A percentile compares a stretch with the other conserved stretches of the same genome.
phyloP scores from a whole-genome alignment of 2,888 invertebrate genomes.

The Eilema sororculum region DNA sequence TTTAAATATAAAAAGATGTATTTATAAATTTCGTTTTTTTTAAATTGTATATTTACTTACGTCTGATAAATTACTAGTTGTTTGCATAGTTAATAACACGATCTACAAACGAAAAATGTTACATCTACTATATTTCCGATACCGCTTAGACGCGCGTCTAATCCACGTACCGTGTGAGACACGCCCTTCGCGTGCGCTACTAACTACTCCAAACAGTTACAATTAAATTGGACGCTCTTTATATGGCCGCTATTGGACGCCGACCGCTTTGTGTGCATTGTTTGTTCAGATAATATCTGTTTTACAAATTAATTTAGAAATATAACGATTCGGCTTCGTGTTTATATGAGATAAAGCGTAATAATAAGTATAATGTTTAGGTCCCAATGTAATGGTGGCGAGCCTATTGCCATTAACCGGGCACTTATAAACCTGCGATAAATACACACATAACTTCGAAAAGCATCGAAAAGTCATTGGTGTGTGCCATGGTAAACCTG shows the following conservation, averaged over 20 bases:
- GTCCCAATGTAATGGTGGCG: no score
- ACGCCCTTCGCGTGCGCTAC: constrained; percentile 63
- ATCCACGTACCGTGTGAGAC: constrained; percentile 36
- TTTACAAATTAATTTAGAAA: constrained; percentile 65
- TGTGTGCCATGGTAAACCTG: no score
- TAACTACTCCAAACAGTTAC: constrained; percentile 55
- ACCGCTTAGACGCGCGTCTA: constrained; percentile 39
- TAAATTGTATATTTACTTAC: no score
- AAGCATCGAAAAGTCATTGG: no score
- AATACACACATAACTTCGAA: no score
- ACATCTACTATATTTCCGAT: background rate
- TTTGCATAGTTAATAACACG: no score
- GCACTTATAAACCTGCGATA: no score
- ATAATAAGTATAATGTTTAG: background rate
- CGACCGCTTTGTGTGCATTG: constrained; percentile 57
- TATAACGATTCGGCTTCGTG: constrained; percentile 41
- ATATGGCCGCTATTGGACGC: constrained; percentile 57
- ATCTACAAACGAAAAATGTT: background rate
- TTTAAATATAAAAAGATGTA: no score
- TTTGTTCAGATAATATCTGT: constrained; percentile 53
- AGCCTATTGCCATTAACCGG: no score
- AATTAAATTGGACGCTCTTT: constrained; percentile 67
- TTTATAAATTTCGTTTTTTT: no score
- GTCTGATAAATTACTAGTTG: no score
- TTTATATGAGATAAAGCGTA: background rate